phyloP scores from a whole-genome alignment of 2,113 vertebrate genomes.

The Suricata suricatta region DNA sequence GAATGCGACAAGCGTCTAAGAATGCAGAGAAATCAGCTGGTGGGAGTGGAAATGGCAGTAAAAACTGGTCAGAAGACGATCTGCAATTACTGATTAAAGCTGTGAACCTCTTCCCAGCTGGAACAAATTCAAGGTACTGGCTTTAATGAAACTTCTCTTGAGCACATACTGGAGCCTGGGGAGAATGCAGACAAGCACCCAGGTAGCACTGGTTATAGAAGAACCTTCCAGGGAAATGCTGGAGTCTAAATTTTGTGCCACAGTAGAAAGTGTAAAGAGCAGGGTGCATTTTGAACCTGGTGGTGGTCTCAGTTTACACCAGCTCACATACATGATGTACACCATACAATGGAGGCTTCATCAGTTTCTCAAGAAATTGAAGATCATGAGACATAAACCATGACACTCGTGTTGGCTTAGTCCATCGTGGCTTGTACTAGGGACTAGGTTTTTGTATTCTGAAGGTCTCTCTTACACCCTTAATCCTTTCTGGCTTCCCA shows the following conservation, averaged over 20 bases:
- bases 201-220: not conserved
- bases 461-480: constrained; percentile 45
- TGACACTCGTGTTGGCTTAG: not conserved
- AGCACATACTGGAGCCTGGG: not conserved
- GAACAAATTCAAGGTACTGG: constrained; percentile 95
- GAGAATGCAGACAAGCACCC: not conserved
- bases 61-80: constrained; percentile 97
- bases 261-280: not conserved
- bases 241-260: not conserved
- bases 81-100: constrained; percentile 98
- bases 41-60: constrained; percentile 88
- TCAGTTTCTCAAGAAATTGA: not conserved
- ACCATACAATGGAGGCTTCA: not conserved
- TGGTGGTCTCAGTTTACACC: not conserved
- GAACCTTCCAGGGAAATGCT: not conserved
- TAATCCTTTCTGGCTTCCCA: not conserved
- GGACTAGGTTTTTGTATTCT: not conserved
- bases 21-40: constrained; percentile 90
- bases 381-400: not conserved
- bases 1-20: constrained; percentile 91
- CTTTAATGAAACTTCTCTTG: constrained; percentile 50
- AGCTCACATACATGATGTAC: not conserved
- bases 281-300: not conserved
- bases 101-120: constrained; percentile 98
- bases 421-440: not conserved